Base-by-base conservation (phyloP, 1,140 invertebrate genomes). In the Conus betulinus region DNA sequence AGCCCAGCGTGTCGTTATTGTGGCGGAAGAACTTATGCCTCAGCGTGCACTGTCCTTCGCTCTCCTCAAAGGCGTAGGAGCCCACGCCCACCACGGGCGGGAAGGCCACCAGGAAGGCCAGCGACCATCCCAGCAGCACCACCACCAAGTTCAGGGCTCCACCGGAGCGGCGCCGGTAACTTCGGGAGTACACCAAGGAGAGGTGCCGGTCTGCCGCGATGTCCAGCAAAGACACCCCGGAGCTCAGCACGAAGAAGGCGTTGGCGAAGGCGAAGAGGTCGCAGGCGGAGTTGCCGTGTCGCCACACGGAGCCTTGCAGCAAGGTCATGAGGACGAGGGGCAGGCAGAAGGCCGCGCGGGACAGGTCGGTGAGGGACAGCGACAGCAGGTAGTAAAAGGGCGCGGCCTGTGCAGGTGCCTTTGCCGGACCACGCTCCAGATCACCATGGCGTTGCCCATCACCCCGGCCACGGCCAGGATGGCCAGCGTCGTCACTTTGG, bases 381-480 rank as follows among this genome's bases (percentile, higher is more conserved):
- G 92, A 93, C 27, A 94, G 87, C 39, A 94, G 88, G 89, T 93
- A 94, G 89, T 94, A 94, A 90, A 93, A 94, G 85, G 94, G 93
- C 5, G 93, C 5, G 93, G 91, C 11, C 92, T 88, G 74, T 94
- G 94, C 13, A 94, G 91, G 25, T 91, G 88, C 67, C 88, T 87
- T 86, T 94, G 91, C 83, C 90, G 91, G n/a, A 91, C 90, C 23
- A 94, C 91, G 39, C 91, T 91, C 88, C 92, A 93, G 55, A 94
- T 91, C 20, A 93, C 90, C 25, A 91, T 39, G 25, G 88, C 88
- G 87, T 94, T 94, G 17, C 90, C 91, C 15, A 92, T 27, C 13
- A 91, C 88, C 13, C 93, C 93, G 3, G 91, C 74, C 20, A 92
- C 84, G 25, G 92, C 91, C 27, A 94, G 92, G 2, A 92, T n/a